These are phyloP conservation scores for Leucania comma DNA, from an alignment of 2,888 invertebrate genomes.

Conservation along the genomic window DNA sequence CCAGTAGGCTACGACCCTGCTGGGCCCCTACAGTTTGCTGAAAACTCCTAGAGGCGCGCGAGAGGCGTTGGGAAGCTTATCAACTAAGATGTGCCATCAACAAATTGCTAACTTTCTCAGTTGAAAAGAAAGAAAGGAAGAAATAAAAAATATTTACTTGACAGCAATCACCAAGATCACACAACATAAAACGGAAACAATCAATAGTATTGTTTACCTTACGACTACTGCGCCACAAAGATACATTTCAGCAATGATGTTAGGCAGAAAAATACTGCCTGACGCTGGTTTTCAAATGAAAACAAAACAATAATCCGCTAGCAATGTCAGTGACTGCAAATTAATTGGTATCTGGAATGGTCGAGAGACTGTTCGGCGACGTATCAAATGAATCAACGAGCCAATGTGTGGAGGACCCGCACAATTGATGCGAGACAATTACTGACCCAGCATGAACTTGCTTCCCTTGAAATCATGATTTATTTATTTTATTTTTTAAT, in stretches of 20 bases:
- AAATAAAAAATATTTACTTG: too few species aligned
- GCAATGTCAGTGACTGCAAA: conserved; percentile 25
- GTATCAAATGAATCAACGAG: conserved; percentile 37
- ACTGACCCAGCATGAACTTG: conserved; percentile 40
- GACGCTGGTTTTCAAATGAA: conserved; percentile 16
- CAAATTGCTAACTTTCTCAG: conserved; percentile 3
- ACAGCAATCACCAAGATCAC: too few species aligned
- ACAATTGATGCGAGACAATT: conserved; percentile 59
- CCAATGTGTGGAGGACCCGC: conserved; percentile 29
- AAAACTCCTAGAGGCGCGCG: too few species aligned
- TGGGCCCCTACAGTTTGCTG: too few species aligned
- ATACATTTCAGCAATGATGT: too few species aligned
- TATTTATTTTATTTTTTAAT: not conserved
- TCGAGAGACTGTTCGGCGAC: conserved; percentile 57
- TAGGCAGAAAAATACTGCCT: too few species aligned
- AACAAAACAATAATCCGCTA: conserved; percentile 40
- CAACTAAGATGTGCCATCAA: not conserved
- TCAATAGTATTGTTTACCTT: too few species aligned
- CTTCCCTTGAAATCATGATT: conserved; percentile 4
- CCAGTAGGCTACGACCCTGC: too few species aligned
- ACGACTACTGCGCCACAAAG: too few species aligned
- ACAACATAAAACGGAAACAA: too few species aligned
- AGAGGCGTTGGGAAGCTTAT: too few species aligned
- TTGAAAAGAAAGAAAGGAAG: too few species aligned
- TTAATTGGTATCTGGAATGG: conserved; percentile 44